Evolutionary conservation across 2,113 vertebrate genomes (phyloP), one percentile per base, ranked within the genome.

Genomic region (Trogon melanurus): DNA sequence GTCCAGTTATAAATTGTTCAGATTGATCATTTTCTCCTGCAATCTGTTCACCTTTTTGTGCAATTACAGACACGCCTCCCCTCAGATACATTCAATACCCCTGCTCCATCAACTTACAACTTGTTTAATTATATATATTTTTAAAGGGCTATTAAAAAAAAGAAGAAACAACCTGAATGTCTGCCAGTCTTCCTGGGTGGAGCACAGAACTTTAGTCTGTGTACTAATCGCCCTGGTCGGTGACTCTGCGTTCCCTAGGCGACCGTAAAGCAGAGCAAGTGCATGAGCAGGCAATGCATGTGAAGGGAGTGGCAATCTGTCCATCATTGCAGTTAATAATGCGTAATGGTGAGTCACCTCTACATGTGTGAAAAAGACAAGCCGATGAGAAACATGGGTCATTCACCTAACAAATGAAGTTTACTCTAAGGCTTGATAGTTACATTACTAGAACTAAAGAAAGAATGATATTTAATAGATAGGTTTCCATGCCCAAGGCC

Each of bases 341-440:
- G 29, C 64, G 29, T 57, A 78, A 66, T 62, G 57, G 29, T 47
- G 41, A 72, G 75, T 66, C 48, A 66, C 26, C 48, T 84, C 65
- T 75, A 62, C 32, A 20, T 38, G 11, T 69, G 54, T 64, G 50
- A 60, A 80, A 79, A 92, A 84, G 51, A 47, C 41, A 57, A 65
- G 65, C 54, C 41, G 36, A 66, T 48, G 19, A 79, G 78, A 32
- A 30, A 47, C 23, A 5, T 10, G 18, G 85, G 71, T 91, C 88
- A 54, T 76, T 83, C 91, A 53, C 70, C 81, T 95, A 95, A 86
- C 47, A 96, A 95, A 94, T 96, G 56, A 88, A 79, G 74, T 89
- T 96, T 97, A 79, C 88, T 82, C 38, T 92, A 53, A 60, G 65
- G 76, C 91, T 96, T 94, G 61, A 89, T 93, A 74, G 88, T 66